phyloP scores from a whole-genome alignment of 2,888 invertebrate species.

The Epistrophe eligans region DNA sequence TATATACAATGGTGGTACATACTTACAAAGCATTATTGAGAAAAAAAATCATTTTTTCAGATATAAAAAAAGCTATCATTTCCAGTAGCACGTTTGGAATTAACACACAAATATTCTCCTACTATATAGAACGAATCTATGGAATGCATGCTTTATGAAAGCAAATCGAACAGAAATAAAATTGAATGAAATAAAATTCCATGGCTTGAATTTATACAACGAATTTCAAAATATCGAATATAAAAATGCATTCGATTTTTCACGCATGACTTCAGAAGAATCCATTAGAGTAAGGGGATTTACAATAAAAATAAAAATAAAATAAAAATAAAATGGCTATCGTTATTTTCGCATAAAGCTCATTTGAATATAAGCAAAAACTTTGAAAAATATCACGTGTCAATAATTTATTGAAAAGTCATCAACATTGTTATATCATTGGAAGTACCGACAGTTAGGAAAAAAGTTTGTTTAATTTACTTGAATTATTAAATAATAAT shows the following conservation, averaged over 20 bases:
- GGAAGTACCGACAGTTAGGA: background rate
- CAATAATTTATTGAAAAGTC: background rate
- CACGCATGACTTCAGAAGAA: slow-evolving; percentile 12
- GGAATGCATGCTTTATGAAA: slow-evolving; percentile 1
- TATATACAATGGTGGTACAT: too few species aligned
- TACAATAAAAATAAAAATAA: slow-evolving; percentile 1
- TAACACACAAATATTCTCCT: slow-evolving; percentile 10
- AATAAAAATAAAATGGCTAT: background rate
- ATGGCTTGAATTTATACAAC: background rate
- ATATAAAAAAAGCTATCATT: background rate
- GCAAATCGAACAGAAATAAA: slow-evolving; percentile 1
- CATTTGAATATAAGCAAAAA: background rate
- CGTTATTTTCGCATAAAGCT: background rate
- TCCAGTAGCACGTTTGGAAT: background rate
- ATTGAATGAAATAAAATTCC: slow-evolving; percentile 17
- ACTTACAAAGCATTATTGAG: too few species aligned
- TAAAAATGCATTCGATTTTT: slow-evolving; percentile 6
- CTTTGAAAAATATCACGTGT: background rate
- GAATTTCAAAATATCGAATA: background rate
- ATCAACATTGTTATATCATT: background rate
- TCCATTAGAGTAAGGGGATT: slow-evolving; percentile 19
- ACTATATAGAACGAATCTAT: background rate
- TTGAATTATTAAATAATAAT: too few species aligned
- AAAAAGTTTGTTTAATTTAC: too few species aligned
- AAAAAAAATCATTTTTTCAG: too few species aligned